Conservation (phyloP, 2,113 vertebrate genomes). For the Porphyrio hochstetteri region DNA sequence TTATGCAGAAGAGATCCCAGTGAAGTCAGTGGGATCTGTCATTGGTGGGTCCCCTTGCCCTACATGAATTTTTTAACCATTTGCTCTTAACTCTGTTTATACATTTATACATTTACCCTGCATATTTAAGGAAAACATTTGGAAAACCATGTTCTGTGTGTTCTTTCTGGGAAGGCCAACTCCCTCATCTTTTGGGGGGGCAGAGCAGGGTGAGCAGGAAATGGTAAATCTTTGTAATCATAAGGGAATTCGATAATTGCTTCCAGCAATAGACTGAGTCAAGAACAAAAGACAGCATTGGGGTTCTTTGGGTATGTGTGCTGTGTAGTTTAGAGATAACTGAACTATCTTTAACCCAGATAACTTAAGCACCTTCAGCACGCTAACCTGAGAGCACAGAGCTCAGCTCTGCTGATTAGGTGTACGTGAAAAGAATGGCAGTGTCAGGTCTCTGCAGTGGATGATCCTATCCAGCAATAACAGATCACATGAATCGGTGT, state of each 20-base stretch:
- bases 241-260: neutral
- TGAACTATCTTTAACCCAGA: constrained; percentile 21
- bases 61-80: neutral
- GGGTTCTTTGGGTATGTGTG: neutral
- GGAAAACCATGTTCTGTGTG: neutral
- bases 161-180: neutral
- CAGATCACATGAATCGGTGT: neutral
- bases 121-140: neutral
- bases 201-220: neutral
- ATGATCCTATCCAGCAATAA: neutral
- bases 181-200: neutral
- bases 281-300: neutral
- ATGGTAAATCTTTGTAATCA: neutral
- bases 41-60: neutral
- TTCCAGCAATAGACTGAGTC: neutral
- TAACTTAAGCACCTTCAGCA: constrained; percentile 10
- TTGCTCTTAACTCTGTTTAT: neutral
- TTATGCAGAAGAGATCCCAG: neutral
- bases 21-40: neutral
- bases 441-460: neutral
- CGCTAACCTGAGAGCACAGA: constrained; percentile 4
- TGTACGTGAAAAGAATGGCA: neutral
- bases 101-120: neutral
- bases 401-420: constrained; percentile 25
- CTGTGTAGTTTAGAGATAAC: constrained; percentile 12